Evolutionary conservation across 2,113 vertebrate species (phyloP).

Genomic region (Notothenia rossii): DNA sequence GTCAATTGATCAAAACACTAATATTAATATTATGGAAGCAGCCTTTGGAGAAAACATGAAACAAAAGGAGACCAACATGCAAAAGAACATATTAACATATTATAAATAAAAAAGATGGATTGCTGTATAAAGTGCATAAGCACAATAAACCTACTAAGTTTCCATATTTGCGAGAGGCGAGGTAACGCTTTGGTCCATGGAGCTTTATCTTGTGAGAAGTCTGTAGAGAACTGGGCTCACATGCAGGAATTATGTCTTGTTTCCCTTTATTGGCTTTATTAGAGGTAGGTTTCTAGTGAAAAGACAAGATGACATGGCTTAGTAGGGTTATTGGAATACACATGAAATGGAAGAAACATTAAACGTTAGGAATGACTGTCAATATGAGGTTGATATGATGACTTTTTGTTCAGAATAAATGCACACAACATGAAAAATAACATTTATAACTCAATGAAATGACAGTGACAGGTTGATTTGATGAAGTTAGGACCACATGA

Average conservation of each 20-base stretch:
- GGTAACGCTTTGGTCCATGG: conserved; percentile 79
- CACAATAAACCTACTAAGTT: conserved; percentile 71
- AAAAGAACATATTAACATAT: not conserved
- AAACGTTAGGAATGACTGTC: conserved; percentile 26
- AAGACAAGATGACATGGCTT: conserved; percentile 74
- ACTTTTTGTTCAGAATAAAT: conserved; percentile 13
- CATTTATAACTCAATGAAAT: conserved; percentile 1
- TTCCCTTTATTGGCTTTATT: conserved; percentile 77
- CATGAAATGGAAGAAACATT: conserved; percentile 29
- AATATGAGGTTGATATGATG: conserved; percentile 7
- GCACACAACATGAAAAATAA: not conserved
- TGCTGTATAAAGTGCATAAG: conserved; percentile 16
- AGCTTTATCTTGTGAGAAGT: conserved; percentile 70
- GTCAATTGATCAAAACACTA: not conserved
- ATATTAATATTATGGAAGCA: not conserved
- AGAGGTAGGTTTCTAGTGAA: conserved; percentile 79
- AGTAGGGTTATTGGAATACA: conserved; percentile 58
- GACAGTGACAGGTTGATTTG: not conserved
- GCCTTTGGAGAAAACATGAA: not conserved
- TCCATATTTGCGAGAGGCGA: conserved; percentile 74
- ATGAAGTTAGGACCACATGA: conserved; percentile 18
- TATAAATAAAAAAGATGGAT: conserved; percentile 14
- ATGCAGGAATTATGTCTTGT: conserved; percentile 72
- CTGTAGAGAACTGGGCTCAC: conserved; percentile 59
- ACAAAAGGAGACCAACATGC: not conserved